phyloP scores from a whole-genome alignment of 1,140 invertebrate genomes.

The Aphaenogaster ashmeadi region DNA sequence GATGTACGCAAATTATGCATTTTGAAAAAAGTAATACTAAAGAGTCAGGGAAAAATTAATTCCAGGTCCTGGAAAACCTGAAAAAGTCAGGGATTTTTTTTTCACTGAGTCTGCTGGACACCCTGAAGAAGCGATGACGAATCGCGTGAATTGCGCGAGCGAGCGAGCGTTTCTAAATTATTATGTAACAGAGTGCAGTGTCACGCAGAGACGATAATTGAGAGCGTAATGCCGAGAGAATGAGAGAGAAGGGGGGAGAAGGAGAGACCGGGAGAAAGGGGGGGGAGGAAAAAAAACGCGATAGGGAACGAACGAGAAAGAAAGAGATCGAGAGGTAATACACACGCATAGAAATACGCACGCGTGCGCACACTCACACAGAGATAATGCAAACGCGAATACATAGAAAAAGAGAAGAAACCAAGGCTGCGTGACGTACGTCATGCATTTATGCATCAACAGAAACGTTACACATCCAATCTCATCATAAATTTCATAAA shows the following conservation, averaged over 20 bases:
- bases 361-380: not conserved
- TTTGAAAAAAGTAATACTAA: too few relatives aligned
- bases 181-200: slow-evolving; percentile 78
- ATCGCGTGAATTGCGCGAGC: slow-evolving; percentile 17
- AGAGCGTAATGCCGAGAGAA: slow-evolving; percentile 59
- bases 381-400: not conserved
- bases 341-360: not conserved
- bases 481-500: slow-evolving; percentile 11
- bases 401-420: not conserved
- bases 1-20: too few relatives aligned
- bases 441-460: slow-evolving; percentile 33
- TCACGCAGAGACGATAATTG: slow-evolving; percentile 76
- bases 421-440: slow-evolving; percentile 20
- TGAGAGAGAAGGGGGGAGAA: not conserved
- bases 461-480: slow-evolving; percentile 15
- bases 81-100: too few relatives aligned
- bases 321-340: slow-evolving; percentile 1
- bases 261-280: not conserved
- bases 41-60: too few relatives aligned
- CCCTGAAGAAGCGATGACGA: not conserved
- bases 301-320: not conserved
- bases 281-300: not conserved
- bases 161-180: slow-evolving; percentile 70
- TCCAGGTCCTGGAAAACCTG: too few relatives aligned
- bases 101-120: too few relatives aligned